phyloP scores from a whole-genome alignment of 2,888 invertebrate genomes.

The Euplexia lucipara region DNA sequence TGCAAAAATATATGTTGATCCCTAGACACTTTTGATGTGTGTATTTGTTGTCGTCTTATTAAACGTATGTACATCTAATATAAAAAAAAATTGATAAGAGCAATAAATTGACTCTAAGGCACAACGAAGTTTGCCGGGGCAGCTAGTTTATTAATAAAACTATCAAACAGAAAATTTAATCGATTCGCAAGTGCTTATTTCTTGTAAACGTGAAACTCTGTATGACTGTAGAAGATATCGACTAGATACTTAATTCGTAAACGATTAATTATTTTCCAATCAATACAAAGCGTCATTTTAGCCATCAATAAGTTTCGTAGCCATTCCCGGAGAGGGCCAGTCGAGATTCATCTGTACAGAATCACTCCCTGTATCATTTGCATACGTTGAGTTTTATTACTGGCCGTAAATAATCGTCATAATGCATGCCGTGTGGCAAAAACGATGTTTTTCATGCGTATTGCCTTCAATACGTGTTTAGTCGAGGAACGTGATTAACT shows the following conservation, averaged over 20 bases:
- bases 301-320: constrained; percentile 64
- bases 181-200: too few relatives aligned
- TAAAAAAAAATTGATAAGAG: too few relatives aligned
- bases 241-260: constrained; percentile 3
- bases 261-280: background rate
- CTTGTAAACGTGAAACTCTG: too few relatives aligned
- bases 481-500: constrained; percentile 63
- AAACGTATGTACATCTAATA: too few relatives aligned
- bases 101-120: too few relatives aligned
- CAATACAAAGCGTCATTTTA: constrained; percentile 73
- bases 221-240: background rate
- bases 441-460: constrained; percentile 60
- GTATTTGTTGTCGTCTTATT: too few relatives aligned
- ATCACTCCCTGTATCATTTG: constrained; percentile 78
- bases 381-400: constrained; percentile 79
- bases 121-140: too few relatives aligned
- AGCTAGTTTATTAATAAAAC: too few relatives aligned
- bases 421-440: constrained; percentile 66
- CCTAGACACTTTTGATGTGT: too few relatives aligned
- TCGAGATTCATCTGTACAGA: constrained; percentile 77
- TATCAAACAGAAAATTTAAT: too few relatives aligned
- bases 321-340: constrained; percentile 72
- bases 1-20: too few relatives aligned
- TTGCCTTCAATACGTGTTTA: constrained; percentile 51
- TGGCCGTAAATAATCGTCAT: constrained; percentile 71